Conservation (phyloP, 2,888 invertebrate species). For the Machimus atricapillus region DNA sequence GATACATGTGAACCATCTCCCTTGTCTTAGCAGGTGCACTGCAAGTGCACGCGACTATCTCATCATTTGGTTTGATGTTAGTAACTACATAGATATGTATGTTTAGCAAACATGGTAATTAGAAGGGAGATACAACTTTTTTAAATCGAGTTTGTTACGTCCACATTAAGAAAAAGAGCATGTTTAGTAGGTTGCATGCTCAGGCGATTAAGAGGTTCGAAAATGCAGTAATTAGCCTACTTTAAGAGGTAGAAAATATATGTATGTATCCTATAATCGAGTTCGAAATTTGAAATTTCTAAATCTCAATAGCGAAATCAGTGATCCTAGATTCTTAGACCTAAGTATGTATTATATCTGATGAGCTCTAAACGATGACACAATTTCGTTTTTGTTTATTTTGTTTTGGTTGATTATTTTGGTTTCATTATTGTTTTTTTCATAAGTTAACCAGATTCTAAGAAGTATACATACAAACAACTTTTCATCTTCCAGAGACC, state of each 20-base stretch:
- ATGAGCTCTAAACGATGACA: no score
- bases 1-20: background rate
- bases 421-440: no score
- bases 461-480: no score
- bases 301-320: no score
- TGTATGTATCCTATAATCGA: background rate
- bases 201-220: background rate
- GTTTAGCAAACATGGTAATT: background rate
- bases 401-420: no score
- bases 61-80: background rate
- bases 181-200: background rate
- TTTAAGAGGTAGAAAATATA: background rate
- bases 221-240: background rate
- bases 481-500: no score
- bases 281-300: no score
- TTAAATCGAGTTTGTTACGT: background rate
- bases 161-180: background rate
- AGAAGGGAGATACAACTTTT: background rate
- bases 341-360: no score
- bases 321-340: no score
- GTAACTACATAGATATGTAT: background rate
- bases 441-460: no score
- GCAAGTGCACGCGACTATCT: background rate
- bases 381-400: no score
- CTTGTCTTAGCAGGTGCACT: background rate